Evolutionary conservation across 2,113 vertebrate genomes (phyloP), one percentile per base, ranked within the genome.

Genomic region (Pachyramphus minor): DNA sequence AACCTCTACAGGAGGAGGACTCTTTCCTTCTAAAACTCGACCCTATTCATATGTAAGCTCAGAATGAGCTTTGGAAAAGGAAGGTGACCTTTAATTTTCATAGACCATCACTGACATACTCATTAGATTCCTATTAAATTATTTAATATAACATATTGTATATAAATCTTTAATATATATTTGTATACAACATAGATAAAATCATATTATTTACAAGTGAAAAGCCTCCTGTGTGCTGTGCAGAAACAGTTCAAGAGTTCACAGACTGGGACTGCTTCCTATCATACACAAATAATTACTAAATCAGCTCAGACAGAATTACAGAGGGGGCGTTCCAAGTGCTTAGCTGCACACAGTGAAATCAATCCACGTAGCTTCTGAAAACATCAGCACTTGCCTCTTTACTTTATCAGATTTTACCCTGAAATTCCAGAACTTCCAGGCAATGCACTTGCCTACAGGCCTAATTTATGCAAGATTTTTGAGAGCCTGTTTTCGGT

Each of bases 251-350:
- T 93, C 90, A 93, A 84, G 83, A 95, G 96, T 93, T 93, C 91
- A 96, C 12, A 92, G 83, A 63, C 89, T 52, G 56, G 25, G 55
- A 89, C 80, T 95, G 93, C 64, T 95, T 94, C 42, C 79, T 84
- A 78, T 93, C 93, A 92, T 42, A 84, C 28, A 90, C 56, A 78
- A 87, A 81, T 93, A 89, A 95, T 87, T 72, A 90, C 73, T 47
- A 93, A 93, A 97, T 84, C 84, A 95, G 68, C 49, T 89, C 76
- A 42, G 80, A 93, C 83, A 86, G 55, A 95, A 96, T 90, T 87
- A 84, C 55, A 90, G 76, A 75, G 3, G 1, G 52, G 27, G 76
- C 84, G 84, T 72, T 96, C 68, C 86, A 93, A 89, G 30, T 55
- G 59, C 63, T 92, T 95, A 86, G 76, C 68, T 87, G 42, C 44